Percentiles rank a stretch among this genome's conserved stretches.
Conservation (phyloP, 2,113 vertebrate genomes). For the Caranx melampygus region DNA sequence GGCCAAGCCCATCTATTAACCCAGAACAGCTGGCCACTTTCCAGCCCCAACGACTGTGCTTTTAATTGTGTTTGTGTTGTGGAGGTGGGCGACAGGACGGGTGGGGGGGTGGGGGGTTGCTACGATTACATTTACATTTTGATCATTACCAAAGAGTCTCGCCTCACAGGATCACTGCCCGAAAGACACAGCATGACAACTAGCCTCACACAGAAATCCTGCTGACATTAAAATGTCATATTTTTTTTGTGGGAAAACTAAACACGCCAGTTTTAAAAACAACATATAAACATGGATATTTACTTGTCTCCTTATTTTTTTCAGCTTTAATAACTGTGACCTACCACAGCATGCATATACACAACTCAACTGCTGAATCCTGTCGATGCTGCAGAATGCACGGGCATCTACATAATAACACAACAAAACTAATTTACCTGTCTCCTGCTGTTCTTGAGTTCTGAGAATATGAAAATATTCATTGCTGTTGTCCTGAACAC, state of each 20-base stretch:
- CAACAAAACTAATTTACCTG: conserved; percentile 78
- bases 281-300: conserved; percentile 19
- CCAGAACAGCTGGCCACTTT: conserved; percentile 76
- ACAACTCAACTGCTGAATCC: conserved; percentile 53
- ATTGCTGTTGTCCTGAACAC: conserved; percentile 73
- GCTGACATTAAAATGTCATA: conserved; percentile 20
- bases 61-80: conserved; percentile 71
- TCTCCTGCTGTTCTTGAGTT: conserved; percentile 74
- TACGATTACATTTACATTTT: conserved; percentile 65
- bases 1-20: conserved; percentile 80
- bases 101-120: neutral
- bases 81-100: neutral
- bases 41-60: conserved; percentile 60
- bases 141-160: conserved; percentile 53
- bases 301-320: conserved; percentile 2
- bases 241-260: conserved; percentile 11
- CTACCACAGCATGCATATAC: neutral
- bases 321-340: conserved; percentile 46
- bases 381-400: conserved; percentile 65
- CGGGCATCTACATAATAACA: conserved; percentile 79
- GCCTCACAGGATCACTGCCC: conserved; percentile 35
- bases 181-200: conserved; percentile 34
- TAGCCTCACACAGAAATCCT: conserved; percentile 33
- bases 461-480: conserved; percentile 74
- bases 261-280: conserved; percentile 13